Evolutionary conservation across 2,113 vertebrate genomes (phyloP).

Genomic region (Stigmatopora argus): DNA sequence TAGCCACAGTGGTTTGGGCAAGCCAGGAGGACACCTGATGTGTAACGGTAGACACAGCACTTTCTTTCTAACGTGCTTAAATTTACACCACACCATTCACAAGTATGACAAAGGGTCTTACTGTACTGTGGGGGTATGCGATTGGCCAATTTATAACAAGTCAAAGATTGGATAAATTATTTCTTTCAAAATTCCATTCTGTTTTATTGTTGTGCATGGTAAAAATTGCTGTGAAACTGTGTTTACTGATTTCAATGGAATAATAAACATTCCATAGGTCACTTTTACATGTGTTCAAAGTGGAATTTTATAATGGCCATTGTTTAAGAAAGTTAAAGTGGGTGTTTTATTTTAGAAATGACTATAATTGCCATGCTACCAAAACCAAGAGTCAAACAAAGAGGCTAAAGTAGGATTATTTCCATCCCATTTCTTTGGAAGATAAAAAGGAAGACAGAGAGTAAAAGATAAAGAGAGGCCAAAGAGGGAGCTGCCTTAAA

Average conservation of each 20-base stretch:
- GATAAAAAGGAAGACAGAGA: slow-evolving; percentile 8
- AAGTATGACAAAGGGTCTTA: background rate
- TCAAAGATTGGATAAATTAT: no score
- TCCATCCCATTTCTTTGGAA: background rate
- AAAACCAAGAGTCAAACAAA: slow-evolving; percentile 12
- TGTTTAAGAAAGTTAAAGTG: slow-evolving; percentile 13
- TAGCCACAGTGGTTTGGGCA: slow-evolving; percentile 17
- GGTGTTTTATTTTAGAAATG: slow-evolving; percentile 7
- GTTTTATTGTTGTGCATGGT: no score
- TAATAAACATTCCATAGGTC: background rate
- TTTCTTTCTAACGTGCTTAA: slow-evolving; percentile 13
- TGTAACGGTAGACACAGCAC: slow-evolving; percentile 6
- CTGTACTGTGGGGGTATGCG: no score
- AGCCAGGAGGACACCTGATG: slow-evolving; percentile 37
- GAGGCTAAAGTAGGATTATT: slow-evolving; percentile 5
- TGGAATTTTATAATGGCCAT: background rate
- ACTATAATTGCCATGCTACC: slow-evolving; percentile 8
- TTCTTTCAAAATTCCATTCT: no score
- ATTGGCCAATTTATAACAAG: no score
- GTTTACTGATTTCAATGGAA: background rate
- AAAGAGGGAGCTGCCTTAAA: slow-evolving; percentile 51
- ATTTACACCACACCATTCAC: slow-evolving; percentile 26
- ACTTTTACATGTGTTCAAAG: background rate
- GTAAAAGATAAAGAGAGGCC: slow-evolving; percentile 9
- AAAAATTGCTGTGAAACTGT: no score